These are phyloP conservation scores for Halcyon chelicuti DNA, from an alignment of 2,797 vertebrate species.

Conservation along the genomic window DNA sequence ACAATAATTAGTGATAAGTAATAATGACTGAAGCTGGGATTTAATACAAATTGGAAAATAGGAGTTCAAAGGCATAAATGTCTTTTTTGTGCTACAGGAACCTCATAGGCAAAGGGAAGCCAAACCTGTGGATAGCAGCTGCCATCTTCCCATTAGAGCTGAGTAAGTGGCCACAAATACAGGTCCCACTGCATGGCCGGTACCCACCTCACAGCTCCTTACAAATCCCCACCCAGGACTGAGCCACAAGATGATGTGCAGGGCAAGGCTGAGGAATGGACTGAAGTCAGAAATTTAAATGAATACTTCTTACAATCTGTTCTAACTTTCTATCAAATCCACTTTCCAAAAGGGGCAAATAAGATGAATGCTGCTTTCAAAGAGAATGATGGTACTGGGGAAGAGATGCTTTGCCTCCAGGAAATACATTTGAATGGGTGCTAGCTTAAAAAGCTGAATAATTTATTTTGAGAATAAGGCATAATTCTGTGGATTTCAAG, in stretches of 20 bases:
- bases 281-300: background rate
- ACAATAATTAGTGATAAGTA: background rate
- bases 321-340: background rate
- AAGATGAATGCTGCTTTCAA: background rate
- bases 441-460: background rate
- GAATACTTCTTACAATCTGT: background rate
- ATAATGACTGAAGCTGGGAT: background rate
- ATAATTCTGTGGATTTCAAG: background rate
- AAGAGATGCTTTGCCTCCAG: background rate
- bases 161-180: background rate
- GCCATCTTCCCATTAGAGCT: rapidly evolving
- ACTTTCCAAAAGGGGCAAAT: background rate
- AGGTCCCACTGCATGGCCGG: rapidly evolving
- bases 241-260: background rate
- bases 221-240: rapidly evolving
- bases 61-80: background rate
- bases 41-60: background rate
- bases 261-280: background rate
- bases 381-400: background rate
- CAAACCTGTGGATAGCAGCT: background rate
- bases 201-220: background rate
- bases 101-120: background rate
- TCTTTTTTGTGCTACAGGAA: rapidly evolving
- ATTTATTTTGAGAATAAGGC: background rate
- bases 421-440: background rate